Evolutionary conservation across 2,797 vertebrate species (phyloP).

Genomic region (Poeciliopsis paucimaculata): DNA sequence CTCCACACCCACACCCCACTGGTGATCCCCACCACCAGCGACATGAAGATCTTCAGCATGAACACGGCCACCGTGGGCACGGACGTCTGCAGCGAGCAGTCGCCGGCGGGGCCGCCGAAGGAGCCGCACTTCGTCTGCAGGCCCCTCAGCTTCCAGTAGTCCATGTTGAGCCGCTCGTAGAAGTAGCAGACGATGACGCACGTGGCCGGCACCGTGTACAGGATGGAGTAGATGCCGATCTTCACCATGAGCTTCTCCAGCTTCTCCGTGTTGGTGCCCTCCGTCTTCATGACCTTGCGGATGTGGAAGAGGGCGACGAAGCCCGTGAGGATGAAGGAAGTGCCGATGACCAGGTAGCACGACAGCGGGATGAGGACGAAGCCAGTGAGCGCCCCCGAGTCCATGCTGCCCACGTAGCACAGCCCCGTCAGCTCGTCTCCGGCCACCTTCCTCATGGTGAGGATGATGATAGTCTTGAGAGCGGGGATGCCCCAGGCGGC

Average conservation of each 20-base stretch:
- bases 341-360: conserved; percentile 94
- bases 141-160: conserved; percentile 91
- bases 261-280: conserved; percentile 97
- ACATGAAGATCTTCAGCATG: conserved; percentile 99
- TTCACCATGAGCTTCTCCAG: conserved; percentile 99
- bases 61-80: conserved; percentile 95
- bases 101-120: conserved; percentile 77
- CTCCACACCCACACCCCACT: conserved; percentile 99
- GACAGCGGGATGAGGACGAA: conserved; percentile 95
- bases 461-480: conserved; percentile 94
- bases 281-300: conserved; percentile 96
- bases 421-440: conserved; percentile 96
- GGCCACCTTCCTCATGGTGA: conserved; percentile 95
- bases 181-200: conserved; percentile 98
- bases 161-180: conserved; percentile 95
- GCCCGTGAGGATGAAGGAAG: conserved; percentile 96
- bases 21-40: conserved; percentile 97
- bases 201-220: conserved; percentile 97
- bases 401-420: conserved; percentile 95
- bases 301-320: conserved; percentile 99
- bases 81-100: conserved; percentile 90
- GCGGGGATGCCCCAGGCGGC: conserved; percentile 96
- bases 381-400: conserved; percentile 88
- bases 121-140: conserved; percentile 84
- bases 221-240: conserved; percentile 96